Evolutionary conservation across 2,113 vertebrate genomes (phyloP).

Genomic region (Rhodinocichla rosea): DNA sequence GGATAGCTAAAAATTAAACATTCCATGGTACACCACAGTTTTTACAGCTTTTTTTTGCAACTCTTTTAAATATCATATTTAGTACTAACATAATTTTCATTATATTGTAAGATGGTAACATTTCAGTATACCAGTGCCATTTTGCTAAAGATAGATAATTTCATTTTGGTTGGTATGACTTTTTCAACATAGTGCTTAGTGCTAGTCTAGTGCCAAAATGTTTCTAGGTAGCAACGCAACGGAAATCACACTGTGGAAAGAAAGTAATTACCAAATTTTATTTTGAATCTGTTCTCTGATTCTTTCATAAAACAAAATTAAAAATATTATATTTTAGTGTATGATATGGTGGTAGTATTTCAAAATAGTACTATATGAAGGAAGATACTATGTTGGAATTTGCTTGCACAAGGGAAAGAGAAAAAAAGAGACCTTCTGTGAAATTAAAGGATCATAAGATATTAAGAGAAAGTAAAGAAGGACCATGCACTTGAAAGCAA

Average conservation of each 20-base stretch:
- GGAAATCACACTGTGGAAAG: not conserved
- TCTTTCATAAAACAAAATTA: not conserved
- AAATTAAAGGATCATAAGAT: not conserved
- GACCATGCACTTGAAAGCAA: fast-evolving
- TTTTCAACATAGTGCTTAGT: not conserved
- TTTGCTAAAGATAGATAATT: not conserved
- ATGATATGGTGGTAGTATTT: not conserved
- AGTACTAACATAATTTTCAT: not conserved
- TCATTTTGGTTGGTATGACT: not conserved
- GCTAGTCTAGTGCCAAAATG: not conserved
- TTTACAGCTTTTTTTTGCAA: not conserved
- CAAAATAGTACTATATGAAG: not conserved
- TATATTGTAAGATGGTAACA: not conserved
- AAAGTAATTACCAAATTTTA: not conserved
- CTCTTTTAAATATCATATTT: not conserved
- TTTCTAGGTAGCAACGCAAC: not conserved
- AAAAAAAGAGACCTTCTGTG: not conserved
- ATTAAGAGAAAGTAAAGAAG: not conserved
- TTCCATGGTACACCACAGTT: not conserved
- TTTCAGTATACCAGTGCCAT: not conserved
- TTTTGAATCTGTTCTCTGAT: not conserved
- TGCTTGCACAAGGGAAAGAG: not conserved
- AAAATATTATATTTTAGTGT: not conserved
- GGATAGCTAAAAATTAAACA: not conserved
- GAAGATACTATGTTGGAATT: not conserved